Percentiles rank a stretch among this genome's conserved stretches.
Evolutionary conservation across 2,797 vertebrate species (phyloP).

Genomic region (Lepilemur ruficaudatus): DNA sequence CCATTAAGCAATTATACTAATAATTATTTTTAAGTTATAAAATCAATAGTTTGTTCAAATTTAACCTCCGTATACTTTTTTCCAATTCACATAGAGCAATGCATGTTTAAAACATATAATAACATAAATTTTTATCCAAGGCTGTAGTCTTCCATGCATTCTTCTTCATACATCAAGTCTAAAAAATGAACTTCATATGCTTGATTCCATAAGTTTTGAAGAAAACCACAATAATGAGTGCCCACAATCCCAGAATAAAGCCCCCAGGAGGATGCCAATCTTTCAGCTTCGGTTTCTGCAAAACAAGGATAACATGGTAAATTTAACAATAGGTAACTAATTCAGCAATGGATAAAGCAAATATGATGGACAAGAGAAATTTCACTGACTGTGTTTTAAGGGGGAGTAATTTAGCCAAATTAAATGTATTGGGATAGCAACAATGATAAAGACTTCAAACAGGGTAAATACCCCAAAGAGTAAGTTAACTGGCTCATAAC

Average conservation of each 20-base stretch:
- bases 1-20: slow-evolving; percentile 34
- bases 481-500: not conserved
- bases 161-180: slow-evolving; percentile 70
- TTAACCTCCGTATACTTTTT: not conserved
- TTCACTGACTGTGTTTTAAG: not conserved
- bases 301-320: not conserved
- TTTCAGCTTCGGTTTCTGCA: slow-evolving; percentile 95
- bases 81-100: not conserved
- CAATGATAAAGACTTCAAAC: not conserved
- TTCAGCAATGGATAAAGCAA: not conserved
- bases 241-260: slow-evolving; percentile 98
- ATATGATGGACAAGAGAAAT: not conserved
- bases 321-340: not conserved
- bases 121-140: slow-evolving; percentile 15
- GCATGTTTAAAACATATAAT: not conserved
- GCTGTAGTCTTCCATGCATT: not conserved
- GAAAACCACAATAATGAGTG: slow-evolving; percentile 97
- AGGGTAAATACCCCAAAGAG: not conserved
- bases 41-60: slow-evolving; percentile 49
- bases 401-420: not conserved
- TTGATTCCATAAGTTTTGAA: slow-evolving; percentile 97
- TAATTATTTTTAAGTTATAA: slow-evolving; percentile 53
- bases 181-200: slow-evolving; percentile 98
- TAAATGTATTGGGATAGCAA: not conserved
- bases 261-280: slow-evolving; percentile 99